These are phyloP conservation scores for Hipposideros armiger DNA, from an alignment of 2,113 vertebrate species.

Conservation along the genomic window DNA sequence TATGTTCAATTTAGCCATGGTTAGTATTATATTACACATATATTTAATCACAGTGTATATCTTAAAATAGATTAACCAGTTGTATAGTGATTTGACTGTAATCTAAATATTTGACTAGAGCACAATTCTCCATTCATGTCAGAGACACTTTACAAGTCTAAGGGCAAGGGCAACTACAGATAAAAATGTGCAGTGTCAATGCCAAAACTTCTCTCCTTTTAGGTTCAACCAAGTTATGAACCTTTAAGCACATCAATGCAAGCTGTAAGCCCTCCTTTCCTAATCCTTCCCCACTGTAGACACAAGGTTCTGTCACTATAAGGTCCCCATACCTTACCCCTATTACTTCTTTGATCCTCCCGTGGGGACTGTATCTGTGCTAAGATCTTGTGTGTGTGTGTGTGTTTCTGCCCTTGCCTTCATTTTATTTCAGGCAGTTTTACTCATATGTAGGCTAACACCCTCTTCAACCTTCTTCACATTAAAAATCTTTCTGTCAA, in stretches of 20 bases:
- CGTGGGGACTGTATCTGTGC: not conserved
- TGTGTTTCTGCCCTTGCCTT: not conserved
- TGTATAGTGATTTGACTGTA: not conserved
- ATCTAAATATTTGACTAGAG: slow-evolving; percentile 45
- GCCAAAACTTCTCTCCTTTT: not conserved
- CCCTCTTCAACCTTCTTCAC: not conserved
- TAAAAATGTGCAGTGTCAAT: not conserved
- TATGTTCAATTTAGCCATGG: not conserved
- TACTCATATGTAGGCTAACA: not conserved
- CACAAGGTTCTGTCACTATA: not conserved
- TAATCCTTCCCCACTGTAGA: not conserved
- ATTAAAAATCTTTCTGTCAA: not conserved
- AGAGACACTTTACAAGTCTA: not conserved
- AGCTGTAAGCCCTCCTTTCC: not conserved
- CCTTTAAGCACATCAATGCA: not conserved
- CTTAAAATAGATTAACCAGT: not conserved
- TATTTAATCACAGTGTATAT: not conserved
- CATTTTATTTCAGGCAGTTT: not conserved
- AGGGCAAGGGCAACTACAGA: not conserved
- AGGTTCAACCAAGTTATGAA: not conserved
- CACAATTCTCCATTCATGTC: not conserved
- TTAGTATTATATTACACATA: not conserved
- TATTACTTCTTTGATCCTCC: not conserved
- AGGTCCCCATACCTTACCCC: not conserved
- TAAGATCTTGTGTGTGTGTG: not conserved